A percentile compares a stretch with the other conserved stretches of the same genome.
Evolutionary conservation across 2,888 invertebrate species (phyloP).

Genomic region (Phragmatobia fuliginosa): DNA sequence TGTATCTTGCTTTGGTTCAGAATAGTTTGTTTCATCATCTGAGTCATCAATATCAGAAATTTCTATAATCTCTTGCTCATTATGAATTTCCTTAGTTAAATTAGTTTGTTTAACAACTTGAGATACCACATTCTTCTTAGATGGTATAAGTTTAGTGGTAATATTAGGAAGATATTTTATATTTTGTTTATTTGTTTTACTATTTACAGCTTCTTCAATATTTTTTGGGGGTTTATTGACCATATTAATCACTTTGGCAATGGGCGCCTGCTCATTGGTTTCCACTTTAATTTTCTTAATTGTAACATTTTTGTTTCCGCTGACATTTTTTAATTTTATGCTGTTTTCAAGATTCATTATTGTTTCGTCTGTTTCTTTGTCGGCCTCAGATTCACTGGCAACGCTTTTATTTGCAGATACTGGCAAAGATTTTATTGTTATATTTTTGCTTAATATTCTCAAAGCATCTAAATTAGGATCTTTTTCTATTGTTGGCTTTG

Average conservation of each 20-base stretch:
- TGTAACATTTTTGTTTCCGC: slow-evolving; percentile 36
- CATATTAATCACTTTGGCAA: slow-evolving; percentile 12
- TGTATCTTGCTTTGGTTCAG: slow-evolving; percentile 27
- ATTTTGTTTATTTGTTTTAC: slow-evolving; percentile 45
- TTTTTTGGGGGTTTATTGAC: slow-evolving; percentile 9
- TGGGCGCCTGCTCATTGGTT: slow-evolving; percentile 4
- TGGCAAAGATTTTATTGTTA: slow-evolving; percentile 60
- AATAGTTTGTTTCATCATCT: slow-evolving; percentile 66
- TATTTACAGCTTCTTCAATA: slow-evolving; percentile 31
- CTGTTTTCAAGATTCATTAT: slow-evolving; percentile 16
- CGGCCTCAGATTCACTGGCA: slow-evolving; percentile 40
- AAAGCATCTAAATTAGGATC: slow-evolving; percentile 51
- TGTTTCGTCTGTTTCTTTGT: slow-evolving; percentile 28
- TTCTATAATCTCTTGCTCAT: slow-evolving; percentile 70
- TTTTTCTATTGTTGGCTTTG: slow-evolving; percentile 28
- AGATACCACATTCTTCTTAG: slow-evolving; percentile 34
- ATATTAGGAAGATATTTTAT: slow-evolving; percentile 70
- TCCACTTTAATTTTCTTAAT: slow-evolving; percentile 32
- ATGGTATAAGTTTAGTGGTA: slow-evolving; percentile 64
- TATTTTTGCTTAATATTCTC: slow-evolving; percentile 62
- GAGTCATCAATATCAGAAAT: slow-evolving; percentile 80
- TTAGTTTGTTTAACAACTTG: slow-evolving; percentile 35
- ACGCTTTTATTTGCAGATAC: slow-evolving; percentile 38
- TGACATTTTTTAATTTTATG: slow-evolving; percentile 19
- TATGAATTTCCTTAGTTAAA: slow-evolving; percentile 44